Evolutionary conservation across 2,888 invertebrate species (phyloP).

Genomic region (Galeopsomyia nigrocyanea): DNA sequence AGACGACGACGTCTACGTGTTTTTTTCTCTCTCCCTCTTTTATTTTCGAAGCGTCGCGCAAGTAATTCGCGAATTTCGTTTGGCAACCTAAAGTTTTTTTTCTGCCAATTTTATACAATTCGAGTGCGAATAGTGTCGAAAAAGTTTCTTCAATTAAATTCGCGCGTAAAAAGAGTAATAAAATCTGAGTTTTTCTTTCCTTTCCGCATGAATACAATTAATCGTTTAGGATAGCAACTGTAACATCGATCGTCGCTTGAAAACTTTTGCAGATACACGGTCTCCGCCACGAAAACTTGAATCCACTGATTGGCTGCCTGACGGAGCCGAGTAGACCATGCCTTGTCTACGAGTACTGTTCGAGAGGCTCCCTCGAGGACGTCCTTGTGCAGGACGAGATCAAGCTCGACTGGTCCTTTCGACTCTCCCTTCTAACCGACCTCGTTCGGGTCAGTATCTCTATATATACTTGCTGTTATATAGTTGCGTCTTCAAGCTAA

Average conservation of each 20-base stretch:
- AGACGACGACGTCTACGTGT: neutral
- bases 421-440: slow-evolving; percentile 92
- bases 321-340: slow-evolving; percentile 83
- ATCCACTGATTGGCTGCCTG: slow-evolving; percentile 89
- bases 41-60: slow-evolving; percentile 11
- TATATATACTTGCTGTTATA: neutral
- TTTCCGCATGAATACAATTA: too few relatives aligned
- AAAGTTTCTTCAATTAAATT: too few relatives aligned
- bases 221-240: too few relatives aligned
- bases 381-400: slow-evolving; percentile 91
- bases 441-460: slow-evolving; percentile 79
- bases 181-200: too few relatives aligned
- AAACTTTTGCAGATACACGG: slow-evolving; percentile 77
- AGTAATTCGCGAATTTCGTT: neutral
- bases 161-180: too few relatives aligned
- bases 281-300: slow-evolving; percentile 91
- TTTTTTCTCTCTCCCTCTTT: neutral
- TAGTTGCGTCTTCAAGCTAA: neutral
- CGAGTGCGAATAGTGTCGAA: too few relatives aligned
- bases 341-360: slow-evolving; percentile 89
- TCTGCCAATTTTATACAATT: too few relatives aligned
- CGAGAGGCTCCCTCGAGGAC: slow-evolving; percentile 89
- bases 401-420: slow-evolving; percentile 95
- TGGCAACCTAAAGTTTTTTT: neutral
- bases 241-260: neutral